Base-by-base conservation (phyloP, 92 coral and sea anemone genomes). In the Zoanthus sansibaricus region DNA sequence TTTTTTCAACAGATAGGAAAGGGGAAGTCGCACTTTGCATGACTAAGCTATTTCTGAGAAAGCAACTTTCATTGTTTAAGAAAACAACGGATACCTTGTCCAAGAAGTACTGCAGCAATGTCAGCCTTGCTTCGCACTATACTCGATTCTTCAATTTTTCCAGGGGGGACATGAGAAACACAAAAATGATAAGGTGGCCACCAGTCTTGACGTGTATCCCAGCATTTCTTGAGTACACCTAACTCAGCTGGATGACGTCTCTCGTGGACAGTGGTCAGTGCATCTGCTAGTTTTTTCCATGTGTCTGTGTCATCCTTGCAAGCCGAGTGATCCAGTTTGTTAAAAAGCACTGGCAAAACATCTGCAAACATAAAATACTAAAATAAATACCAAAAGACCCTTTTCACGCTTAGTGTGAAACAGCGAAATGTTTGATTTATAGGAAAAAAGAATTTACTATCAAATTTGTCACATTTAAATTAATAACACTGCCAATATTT, bases 131-230 rank as follows among this genome's bases (percentile, higher is more conserved):
- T 77, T 14, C 66, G 87, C 79, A 90, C 20, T 44, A 88, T 89
- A 21, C 67, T 70, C 74, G 86, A 74, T 10, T 76, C 92, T 13
- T 49, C 82, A 3, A 54, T 72, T 12, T 58, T 56, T 71, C 83
- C 71, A 25, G 47, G 44, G 12, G 89, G 70, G 12, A 89, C 77
- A 48, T 64, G 86, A 76, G 89, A 82, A n/a, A 16, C 79, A 83
- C 87, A 73, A 77, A 97, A 97, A 83, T 97, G 99, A 86, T 92
- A 97, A 8, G 76, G 88, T 30, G 98, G 97, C 99, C 99, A 97
- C 99, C 99, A 97, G 75, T 93, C 94, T 25, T 87, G 56, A 45
- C 99, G 92, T 85, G 91, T 91, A 8, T 78, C 86, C 99, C 99
- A 97, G 82, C 90, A 87, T 33, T 74, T 86, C 47, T 68, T 54